phyloP scores from a whole-genome alignment of 2,797 vertebrate genomes.

The Phrynocephalus forsythii region DNA sequence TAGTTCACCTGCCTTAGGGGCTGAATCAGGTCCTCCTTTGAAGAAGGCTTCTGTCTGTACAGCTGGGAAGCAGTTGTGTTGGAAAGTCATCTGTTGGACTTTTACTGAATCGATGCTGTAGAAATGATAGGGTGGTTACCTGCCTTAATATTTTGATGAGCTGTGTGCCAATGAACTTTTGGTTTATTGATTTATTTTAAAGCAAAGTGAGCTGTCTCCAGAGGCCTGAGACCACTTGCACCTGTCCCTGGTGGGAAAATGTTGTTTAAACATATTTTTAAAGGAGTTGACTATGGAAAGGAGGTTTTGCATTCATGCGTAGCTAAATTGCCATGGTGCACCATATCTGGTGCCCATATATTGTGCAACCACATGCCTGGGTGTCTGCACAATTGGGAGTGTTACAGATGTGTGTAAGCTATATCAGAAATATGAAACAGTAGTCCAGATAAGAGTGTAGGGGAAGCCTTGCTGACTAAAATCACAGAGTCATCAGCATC shows the following conservation, averaged over 20 bases:
- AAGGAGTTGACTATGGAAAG: neutral
- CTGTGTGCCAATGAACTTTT: neutral
- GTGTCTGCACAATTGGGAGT: neutral
- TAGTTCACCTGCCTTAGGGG: neutral
- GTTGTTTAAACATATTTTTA: too few species aligned
- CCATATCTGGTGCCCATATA: neutral
- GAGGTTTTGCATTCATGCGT: neutral
- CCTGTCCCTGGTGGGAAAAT: neutral
- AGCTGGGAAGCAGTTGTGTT: neutral
- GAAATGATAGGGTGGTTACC: neutral
- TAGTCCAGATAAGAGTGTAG: neutral
- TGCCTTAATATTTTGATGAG: neutral
- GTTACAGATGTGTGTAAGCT: neutral
- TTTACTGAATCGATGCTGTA: neutral
- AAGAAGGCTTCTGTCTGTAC: neutral
- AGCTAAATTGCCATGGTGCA: neutral
- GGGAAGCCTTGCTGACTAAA: constrained; percentile 36
- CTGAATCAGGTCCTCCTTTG: neutral
- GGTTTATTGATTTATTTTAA: neutral
- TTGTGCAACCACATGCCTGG: neutral
- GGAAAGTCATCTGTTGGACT: neutral
- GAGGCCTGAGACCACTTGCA: neutral
- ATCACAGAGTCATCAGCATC: constrained; percentile 8
- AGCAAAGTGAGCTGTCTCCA: too few species aligned
- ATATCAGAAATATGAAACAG: neutral